phyloP scores from a whole-genome alignment of 1,140 invertebrate species.

The Oncopodura yosiiana region DNA sequence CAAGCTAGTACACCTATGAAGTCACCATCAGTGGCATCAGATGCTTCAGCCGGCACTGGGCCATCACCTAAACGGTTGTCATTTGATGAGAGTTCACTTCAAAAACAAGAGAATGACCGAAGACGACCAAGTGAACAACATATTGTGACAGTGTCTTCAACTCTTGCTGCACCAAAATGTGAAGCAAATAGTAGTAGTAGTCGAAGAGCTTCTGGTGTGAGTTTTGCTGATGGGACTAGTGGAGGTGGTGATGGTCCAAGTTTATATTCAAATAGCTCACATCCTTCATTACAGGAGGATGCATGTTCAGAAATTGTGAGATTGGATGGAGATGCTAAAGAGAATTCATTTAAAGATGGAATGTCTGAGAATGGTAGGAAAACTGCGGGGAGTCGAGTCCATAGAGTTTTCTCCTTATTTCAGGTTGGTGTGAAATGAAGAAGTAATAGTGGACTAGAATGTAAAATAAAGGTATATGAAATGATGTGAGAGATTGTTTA shows the following conservation, averaged over 20 bases:
- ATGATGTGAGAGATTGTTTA: too few relatives aligned
- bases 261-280: conserved; percentile 26
- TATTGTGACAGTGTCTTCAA: background rate
- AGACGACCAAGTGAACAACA: background rate
- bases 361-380: conserved; percentile 9
- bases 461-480: conserved; percentile 5
- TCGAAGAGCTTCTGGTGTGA: conserved; percentile 10
- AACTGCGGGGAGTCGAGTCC: conserved; percentile 15
- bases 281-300: conserved; percentile 35
- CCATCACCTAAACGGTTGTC: conserved; percentile 21
- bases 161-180: background rate
- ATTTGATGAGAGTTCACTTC: conserved; percentile 26
- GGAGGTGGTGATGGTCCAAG: conserved; percentile 9
- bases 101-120: conserved; percentile 13
- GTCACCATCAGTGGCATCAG: background rate
- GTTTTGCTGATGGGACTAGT: background rate
- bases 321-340: conserved; percentile 20
- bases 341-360: background rate
- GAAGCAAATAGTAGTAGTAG: background rate
- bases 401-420: conserved; percentile 18
- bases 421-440: background rate
- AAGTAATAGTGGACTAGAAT: background rate
- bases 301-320: conserved; percentile 36
- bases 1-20: background rate
- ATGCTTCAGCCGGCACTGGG: background rate